phyloP scores from a whole-genome alignment of 2,888 invertebrate genomes.

The Ophonus ardosiacus region DNA sequence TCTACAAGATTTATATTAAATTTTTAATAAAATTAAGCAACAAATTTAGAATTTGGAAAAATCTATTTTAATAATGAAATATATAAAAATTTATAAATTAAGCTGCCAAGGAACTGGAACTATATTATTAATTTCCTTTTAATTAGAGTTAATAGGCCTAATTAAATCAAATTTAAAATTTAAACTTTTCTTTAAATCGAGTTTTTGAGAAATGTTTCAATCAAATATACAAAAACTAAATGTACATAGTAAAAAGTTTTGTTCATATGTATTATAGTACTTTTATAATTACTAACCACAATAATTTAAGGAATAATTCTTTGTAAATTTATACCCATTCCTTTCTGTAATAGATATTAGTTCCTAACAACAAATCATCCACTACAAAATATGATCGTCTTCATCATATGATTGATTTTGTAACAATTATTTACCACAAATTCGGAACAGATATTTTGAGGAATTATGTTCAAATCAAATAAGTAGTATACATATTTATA shows the following conservation, averaged over 20 bases:
- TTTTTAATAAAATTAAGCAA: conserved; percentile 62
- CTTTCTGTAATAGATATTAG: conserved; percentile 45
- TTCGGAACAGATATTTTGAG: conserved; percentile 26
- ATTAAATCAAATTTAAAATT: conserved; percentile 19
- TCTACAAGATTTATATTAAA: conserved; percentile 61
- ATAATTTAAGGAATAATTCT: conserved; percentile 48
- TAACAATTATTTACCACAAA: conserved; percentile 38
- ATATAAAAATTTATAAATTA: conserved; percentile 62
- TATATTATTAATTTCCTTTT: conserved; percentile 45
- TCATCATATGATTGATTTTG: conserved; percentile 24
- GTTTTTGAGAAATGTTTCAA: conserved; percentile 5
- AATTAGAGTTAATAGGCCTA: conserved; percentile 48
- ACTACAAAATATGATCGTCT: conserved; percentile 26
- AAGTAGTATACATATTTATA: conserved; percentile 63
- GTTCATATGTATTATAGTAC: conserved; percentile 42
- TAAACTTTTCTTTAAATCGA: not conserved
- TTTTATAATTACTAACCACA: conserved; percentile 46
- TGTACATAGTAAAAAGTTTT: conserved; percentile 47
- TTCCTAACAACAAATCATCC: conserved; percentile 33
- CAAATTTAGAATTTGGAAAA: conserved; percentile 62
- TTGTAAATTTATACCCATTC: conserved; percentile 54
- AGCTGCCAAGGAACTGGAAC: conserved; percentile 62
- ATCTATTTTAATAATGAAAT: conserved; percentile 63
- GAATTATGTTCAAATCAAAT: conserved; percentile 51
- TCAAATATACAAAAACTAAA: conserved; percentile 27